These are phyloP conservation scores for Harpalus rubripes DNA, from an alignment of 2,888 invertebrate genomes.

Conservation along the genomic window DNA sequence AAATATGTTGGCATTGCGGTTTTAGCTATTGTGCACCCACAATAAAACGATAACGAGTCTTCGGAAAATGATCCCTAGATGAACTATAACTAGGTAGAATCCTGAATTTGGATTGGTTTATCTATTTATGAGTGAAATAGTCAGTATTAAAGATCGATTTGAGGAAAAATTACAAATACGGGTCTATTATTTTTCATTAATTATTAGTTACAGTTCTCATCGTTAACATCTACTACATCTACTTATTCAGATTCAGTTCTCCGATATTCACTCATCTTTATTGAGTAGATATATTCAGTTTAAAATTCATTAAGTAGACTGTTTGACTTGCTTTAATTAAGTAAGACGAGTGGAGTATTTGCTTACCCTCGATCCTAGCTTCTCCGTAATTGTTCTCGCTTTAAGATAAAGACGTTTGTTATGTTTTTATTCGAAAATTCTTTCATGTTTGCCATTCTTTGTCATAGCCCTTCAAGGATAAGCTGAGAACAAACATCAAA, in stretches of 20 bases:
- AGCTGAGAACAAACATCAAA: constrained; percentile 24
- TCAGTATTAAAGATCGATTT: too few species aligned
- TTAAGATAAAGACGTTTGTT: constrained; percentile 8
- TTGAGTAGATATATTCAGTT: constrained; percentile 25
- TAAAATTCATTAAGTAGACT: constrained; percentile 44
- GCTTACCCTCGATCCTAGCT: background rate
- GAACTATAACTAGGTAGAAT: too few species aligned
- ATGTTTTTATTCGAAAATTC: constrained; percentile 35
- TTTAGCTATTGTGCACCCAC: too few species aligned
- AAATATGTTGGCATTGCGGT: too few species aligned
- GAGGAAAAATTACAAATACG: too few species aligned
- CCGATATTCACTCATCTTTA: background rate
- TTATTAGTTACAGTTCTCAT: background rate
- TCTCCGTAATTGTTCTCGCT: background rate
- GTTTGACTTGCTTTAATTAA: constrained; percentile 47
- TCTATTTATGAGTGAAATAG: too few species aligned
- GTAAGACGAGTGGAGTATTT: constrained; percentile 32
- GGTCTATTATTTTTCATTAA: too few species aligned
- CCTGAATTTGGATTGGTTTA: too few species aligned
- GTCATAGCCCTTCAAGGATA: constrained; percentile 16
- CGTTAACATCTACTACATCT: background rate
- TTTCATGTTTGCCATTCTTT: constrained; percentile 26
- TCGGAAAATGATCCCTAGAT: too few species aligned
- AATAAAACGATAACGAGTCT: too few species aligned
- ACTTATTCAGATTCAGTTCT: background rate